Base-by-base conservation (phyloP, 2,888 invertebrate genomes). In the Lissocephala sabroskyi region DNA sequence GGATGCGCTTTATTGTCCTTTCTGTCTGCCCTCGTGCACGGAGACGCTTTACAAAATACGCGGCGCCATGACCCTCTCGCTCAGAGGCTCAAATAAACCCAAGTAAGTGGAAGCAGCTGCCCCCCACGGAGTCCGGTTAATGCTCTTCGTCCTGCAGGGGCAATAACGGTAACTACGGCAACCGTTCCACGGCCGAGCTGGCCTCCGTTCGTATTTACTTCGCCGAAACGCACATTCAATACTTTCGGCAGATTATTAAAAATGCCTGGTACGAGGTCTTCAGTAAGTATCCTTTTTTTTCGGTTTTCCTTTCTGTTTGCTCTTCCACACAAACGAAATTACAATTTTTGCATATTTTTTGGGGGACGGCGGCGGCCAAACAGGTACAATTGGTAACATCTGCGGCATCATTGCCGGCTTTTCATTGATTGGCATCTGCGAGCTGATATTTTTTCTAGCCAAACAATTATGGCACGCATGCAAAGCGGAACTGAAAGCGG, bases 311-410 rank as follows among this genome's bases (percentile, higher is more conserved):
- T 7, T 23, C 23, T 3, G 23, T 7, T 5, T 23, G 4, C n/a
- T n/a, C 7, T 23, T 23, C 7, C 23, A 23, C 4, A 23, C 23
- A 23, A 7, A 35, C 35, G 35, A 45, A 28, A 47, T 56, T 50
- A 57, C 56, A 40, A 39, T 56, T 53, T 16, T 36, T 33, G 11
- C 18, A 23, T 23, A 7, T 3, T 19, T 41, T 13, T 86, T 85
- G 30, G n/a, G n/a, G n/a, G n/a, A n/a, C n/a, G n/a, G n/a, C 5
- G 13, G 17, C 17, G 5, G 23, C 23, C 23, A 23, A 23, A 23
- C 84, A 91, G 91, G 91, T 82, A 88, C 86, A 66, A 85, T 90
- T 67, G 91, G 91, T 30, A 90, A 90, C 49, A 86, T 89, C 59
- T 87, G 88, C 52, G 88, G 90, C 29, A 85, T 91, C 57, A 85